Evolutionary conservation across 1,140 invertebrate species (phyloP), one percentile per base, ranked within the genome.

Genomic region (Megathymus violae): DNA sequence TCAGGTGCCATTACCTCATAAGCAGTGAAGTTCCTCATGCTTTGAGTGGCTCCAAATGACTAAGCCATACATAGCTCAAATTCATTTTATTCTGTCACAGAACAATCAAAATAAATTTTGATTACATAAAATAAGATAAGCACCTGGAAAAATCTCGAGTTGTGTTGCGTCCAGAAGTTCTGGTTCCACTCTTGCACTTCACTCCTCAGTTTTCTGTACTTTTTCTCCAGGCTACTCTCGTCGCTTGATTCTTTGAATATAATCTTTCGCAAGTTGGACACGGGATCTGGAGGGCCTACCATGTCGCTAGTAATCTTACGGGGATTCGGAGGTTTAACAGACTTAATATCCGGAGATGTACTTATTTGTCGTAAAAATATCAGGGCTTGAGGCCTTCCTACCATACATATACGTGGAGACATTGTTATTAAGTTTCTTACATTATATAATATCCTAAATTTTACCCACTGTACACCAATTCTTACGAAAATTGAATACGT

Each of bases 101-200:
- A n/a, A n/a, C n/a, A n/a, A n/a, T n/a, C n/a, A n/a, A n/a, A n/a
- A 6, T 16, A 43, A 43, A 43, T 1, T 9, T 43, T 16, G 7
- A 43, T 10, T 13, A 7, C 3, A 48, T 17, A 31, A 22, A 36
- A 36, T 59, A 52, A 38, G n/a, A 46, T 47, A 61, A 66, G 15
- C 76, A 89, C 86, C 74, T 87, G 76, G 67, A 87, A 92, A 80
- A 96, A 96, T 47, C 91, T 93, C 41, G 91, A 91, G 82, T 97
- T 97, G 71, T 97, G 96, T 61, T 92, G 90, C 5, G 87, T 91
- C 96, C 96, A 97, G 88, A 97, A 97, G 51, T 93, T 86, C 73
- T 97, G 94, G 85, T 97, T 97, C 96, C 96, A 97, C 62, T 93
- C 84, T 71, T 96, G 95, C 0, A 95, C 94, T 59, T 94, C 93